Base-by-base conservation (phyloP, 2,797 vertebrate species). In the Rhinophrynus dorsalis region DNA sequence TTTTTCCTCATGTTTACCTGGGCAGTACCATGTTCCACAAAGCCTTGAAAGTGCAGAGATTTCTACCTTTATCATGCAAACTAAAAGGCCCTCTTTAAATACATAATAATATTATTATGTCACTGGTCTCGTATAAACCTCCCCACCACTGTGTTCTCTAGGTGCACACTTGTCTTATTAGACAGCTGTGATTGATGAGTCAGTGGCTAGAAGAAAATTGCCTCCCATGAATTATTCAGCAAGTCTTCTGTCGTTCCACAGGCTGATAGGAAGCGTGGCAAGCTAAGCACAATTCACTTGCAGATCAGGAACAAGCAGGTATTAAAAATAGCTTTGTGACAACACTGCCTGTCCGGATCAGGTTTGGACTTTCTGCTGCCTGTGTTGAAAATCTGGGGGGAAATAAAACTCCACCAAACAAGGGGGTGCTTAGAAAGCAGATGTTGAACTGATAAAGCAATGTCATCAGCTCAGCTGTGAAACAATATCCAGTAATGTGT, bases 161-260 rank as follows among this genome's bases (percentile, higher is more conserved):
- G 59, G 59, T 48, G 68, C 60, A 64, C 60, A 50, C 69, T 65
- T 72, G 85, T 91, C 90, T 94, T 89, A 91, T 93, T 91, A 91
- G 91, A 90, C 90, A 92, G 90, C 90, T 90, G 88, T 95, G 93
- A 95, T 94, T 95, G 93, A 94, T 95, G 92, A 95, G 90, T 94
- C 93, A 92, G 91, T 93, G 93, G 92, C 92, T 94, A 91, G 90
- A 90, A 92, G 93, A 94, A 94, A 94, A 94, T 94, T 94, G 93
- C 90, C 88, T 91, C 83, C 88, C 86, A 95, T 95, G 92, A 94
- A 95, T 95, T 92, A 95, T 94, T 94, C 92, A 95, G 93, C 90
- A 92, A 92, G 91, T 90, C 93, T 93, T 94, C 92, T 92, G 92
- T 92, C 92, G 91, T 92, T 93, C 92, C 93, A 94, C 92, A 91